Conservation (phyloP, 1,140 invertebrate genomes). For the Sitophilus oryzae region DNA sequence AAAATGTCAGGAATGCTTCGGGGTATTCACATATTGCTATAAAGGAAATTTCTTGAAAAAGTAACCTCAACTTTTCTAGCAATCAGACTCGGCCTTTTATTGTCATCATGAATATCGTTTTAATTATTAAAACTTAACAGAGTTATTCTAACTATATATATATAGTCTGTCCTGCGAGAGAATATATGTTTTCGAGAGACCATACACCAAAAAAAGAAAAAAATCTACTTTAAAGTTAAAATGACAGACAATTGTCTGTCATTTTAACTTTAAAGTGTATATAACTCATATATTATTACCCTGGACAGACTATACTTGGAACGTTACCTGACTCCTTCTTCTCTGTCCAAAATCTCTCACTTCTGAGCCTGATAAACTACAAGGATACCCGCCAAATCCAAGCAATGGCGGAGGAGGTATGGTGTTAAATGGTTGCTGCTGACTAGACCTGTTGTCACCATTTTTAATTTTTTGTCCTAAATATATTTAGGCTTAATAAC, state of each 20-base stretch:
- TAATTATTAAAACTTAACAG: no score
- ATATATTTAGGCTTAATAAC: no score
- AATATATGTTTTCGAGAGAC: no score
- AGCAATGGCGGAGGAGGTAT: constrained; percentile 22
- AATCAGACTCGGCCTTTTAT: constrained; percentile 33
- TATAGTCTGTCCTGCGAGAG: no score
- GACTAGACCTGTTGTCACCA: constrained; percentile 4
- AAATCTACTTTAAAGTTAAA: no score
- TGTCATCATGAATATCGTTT: constrained; percentile 29
- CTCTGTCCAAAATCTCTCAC: constrained; percentile 11
- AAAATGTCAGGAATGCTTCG: constrained; percentile 8
- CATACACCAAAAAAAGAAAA: no score
- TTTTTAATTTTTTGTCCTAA: constrained; percentile 26
- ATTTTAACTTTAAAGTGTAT: no score
- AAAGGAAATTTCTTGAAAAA: constrained; percentile 6
- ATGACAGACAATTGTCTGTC: no score
- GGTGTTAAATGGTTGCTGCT: constrained; percentile 8
- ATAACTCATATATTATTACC: no score
- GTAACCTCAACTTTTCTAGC: constrained; percentile 13
- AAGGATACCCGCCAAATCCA: constrained; percentile 15
- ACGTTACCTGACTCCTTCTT: not conserved
- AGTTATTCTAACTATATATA: no score
- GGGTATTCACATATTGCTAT: not conserved
- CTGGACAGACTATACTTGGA: no score
- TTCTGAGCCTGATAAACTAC: not conserved